Conservation (phyloP, 2,113 vertebrate species). For the Ptyas mucosa region DNA sequence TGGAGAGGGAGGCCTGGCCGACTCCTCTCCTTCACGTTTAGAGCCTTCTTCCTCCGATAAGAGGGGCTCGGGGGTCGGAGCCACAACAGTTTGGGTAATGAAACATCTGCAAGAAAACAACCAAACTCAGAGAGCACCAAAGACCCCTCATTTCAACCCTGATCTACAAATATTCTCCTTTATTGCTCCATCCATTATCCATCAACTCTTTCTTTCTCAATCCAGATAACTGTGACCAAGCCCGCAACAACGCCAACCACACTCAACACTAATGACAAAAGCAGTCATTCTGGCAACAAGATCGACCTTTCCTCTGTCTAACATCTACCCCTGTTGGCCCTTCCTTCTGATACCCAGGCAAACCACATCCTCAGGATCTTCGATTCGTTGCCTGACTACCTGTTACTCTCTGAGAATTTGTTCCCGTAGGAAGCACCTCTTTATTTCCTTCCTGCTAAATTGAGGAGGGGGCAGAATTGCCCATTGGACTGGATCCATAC, state of each 20-base stretch:
- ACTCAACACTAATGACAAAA: constrained; percentile 91
- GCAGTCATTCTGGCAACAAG: constrained; percentile 85
- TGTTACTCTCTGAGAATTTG: constrained; percentile 20
- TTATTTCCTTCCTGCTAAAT: constrained; percentile 35
- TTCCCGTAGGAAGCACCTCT: constrained; percentile 23
- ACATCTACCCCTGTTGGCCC: not conserved
- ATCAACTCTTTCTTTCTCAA: not conserved
- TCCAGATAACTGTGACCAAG: constrained; percentile 87
- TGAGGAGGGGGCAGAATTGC: not conserved
- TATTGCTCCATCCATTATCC: not conserved
- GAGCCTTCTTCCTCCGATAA: too few species aligned
- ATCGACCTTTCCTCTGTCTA: constrained; percentile 89
- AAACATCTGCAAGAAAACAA: not conserved
- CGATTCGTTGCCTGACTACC: not conserved
- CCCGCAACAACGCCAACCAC: constrained; percentile 79
- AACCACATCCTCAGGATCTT: constrained; percentile 23
- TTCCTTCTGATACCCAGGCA: not conserved
- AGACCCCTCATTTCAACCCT: not conserved
- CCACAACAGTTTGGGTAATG: not conserved
- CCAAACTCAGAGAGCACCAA: not conserved
- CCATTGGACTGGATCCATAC: constrained; percentile 16
- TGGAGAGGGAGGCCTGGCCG: too few species aligned
- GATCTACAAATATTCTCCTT: not conserved
- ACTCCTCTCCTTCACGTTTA: too few species aligned
- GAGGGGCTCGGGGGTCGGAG: too few species aligned